A percentile compares a stretch with the other conserved stretches of the same genome.
These are phyloP conservation scores for Drosophila subquinaria DNA, from an alignment of 2,888 invertebrate species.

Conservation along the genomic window DNA sequence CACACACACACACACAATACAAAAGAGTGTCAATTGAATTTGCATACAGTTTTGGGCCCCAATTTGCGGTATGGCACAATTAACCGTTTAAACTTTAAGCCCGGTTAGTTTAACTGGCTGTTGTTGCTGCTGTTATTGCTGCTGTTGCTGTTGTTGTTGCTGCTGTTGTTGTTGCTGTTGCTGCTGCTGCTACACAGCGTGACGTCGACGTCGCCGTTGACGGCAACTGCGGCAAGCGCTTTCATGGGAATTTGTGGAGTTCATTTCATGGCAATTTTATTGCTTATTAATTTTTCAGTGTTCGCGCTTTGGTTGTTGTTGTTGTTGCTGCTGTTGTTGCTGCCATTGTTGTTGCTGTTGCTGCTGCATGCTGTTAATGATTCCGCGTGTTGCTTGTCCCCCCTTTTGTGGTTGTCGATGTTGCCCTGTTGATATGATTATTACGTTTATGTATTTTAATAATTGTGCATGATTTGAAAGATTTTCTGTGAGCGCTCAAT, in stretches of 20 bases:
- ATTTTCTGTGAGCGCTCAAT: slow-evolving; percentile 51
- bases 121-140: slow-evolving; percentile 21
- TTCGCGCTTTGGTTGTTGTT: slow-evolving; percentile 68
- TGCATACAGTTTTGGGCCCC: slow-evolving; percentile 53
- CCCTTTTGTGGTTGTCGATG: slow-evolving; percentile 40
- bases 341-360: slow-evolving; percentile 12
- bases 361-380: slow-evolving; percentile 73
- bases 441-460: slow-evolving; percentile 84
- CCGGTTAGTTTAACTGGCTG: slow-evolving; percentile 57
- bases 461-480: slow-evolving; percentile 83
- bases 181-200: slow-evolving; percentile 40
- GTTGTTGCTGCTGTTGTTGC: slow-evolving; percentile 24
- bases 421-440: slow-evolving; percentile 84
- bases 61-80: slow-evolving; percentile 51
- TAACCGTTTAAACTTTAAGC: slow-evolving; percentile 69
- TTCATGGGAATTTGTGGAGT: slow-evolving; percentile 84
- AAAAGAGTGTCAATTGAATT: slow-evolving; percentile 78
- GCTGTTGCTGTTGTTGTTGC: neutral
- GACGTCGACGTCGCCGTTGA: slow-evolving; percentile 41
- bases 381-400: slow-evolving; percentile 56
- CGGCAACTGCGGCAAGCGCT: slow-evolving; percentile 60
- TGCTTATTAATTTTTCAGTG: slow-evolving; percentile 84
- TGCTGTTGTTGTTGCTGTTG: slow-evolving; percentile 1
- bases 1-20: neutral
- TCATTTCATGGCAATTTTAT: slow-evolving; percentile 86